These are phyloP conservation scores for Oligia latruncula DNA, from an alignment of 2,888 invertebrate genomes.

Conservation along the genomic window DNA sequence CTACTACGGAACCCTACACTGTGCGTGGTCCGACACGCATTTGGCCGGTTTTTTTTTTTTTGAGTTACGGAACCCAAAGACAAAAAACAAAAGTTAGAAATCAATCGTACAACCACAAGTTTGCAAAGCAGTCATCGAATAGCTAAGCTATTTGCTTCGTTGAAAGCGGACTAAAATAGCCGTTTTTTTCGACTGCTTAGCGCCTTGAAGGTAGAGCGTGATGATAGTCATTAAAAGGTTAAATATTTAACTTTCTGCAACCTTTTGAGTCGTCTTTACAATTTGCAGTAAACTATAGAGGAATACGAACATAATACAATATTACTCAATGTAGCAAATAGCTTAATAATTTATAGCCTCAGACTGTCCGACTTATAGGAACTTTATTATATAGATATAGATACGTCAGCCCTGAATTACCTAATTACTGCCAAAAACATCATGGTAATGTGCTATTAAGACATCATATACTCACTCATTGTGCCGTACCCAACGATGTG, in stretches of 20 bases:
- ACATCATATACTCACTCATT: conserved; percentile 75
- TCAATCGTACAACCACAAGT: not conserved
- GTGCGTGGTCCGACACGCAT: too few species aligned
- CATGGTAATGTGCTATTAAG: conserved; percentile 20
- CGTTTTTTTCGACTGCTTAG: not conserved
- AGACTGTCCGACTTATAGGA: not conserved
- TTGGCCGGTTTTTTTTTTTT: too few species aligned
- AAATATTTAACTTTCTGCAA: not conserved
- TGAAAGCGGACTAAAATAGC: not conserved
- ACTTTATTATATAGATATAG: not conserved
- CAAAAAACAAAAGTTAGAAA: not conserved
- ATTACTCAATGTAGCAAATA: not conserved
- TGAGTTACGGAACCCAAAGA: too few species aligned
- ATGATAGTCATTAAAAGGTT: not conserved
- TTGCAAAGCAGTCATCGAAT: not conserved
- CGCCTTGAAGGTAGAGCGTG: not conserved
- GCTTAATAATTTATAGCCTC: not conserved
- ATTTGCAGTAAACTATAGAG: not conserved
- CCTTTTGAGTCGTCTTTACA: not conserved
- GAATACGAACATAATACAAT: not conserved
- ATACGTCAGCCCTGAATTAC: not conserved
- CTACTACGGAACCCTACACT: too few species aligned
- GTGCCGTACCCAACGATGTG: conserved; percentile 82
- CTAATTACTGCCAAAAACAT: conserved; percentile 22
- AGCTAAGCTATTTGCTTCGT: not conserved